Evolutionary conservation across 2,888 invertebrate genomes (phyloP).

Genomic region (Chaetogeoica ovagalla): DNA sequence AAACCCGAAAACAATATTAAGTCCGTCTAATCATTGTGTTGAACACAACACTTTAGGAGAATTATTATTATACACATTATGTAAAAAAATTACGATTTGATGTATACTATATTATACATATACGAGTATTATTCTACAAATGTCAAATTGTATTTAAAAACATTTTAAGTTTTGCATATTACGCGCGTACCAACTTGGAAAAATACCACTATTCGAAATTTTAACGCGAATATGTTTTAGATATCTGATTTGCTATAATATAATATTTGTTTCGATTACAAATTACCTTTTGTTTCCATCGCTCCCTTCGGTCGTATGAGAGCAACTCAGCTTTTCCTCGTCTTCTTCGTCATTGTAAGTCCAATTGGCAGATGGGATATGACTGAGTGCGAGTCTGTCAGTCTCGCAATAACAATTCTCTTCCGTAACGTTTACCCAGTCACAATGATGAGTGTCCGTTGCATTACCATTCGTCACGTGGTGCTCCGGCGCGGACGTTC

Average conservation of each 20-base stretch:
- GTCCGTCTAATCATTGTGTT: not conserved
- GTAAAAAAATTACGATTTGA: not conserved
- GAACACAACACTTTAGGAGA: not conserved
- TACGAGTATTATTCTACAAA: too few species aligned
- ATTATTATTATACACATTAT: too few species aligned
- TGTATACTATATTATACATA: too few species aligned
- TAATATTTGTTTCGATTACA: not conserved
- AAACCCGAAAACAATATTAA: not conserved
- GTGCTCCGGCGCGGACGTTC: constrained; percentile 54
- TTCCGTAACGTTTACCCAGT: constrained; percentile 20
- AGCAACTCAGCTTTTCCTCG: constrained; percentile 57
- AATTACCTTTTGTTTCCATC: constrained; percentile 58
- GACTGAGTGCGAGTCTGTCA: constrained; percentile 41
- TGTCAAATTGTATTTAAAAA: too few species aligned
- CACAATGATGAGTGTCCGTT: constrained; percentile 33
- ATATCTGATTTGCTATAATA: too few species aligned
- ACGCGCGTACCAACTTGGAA: too few species aligned
- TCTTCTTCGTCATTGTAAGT: constrained; percentile 57
- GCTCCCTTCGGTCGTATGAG: constrained; percentile 58
- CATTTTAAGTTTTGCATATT: too few species aligned
- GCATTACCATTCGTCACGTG: constrained; percentile 25
- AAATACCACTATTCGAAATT: too few species aligned
- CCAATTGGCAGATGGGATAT: constrained; percentile 55
- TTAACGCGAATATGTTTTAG: too few species aligned
- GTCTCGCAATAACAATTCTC: constrained; percentile 43